Conservation (phyloP, 2,888 invertebrate species). For the Axea sp. region DNA sequence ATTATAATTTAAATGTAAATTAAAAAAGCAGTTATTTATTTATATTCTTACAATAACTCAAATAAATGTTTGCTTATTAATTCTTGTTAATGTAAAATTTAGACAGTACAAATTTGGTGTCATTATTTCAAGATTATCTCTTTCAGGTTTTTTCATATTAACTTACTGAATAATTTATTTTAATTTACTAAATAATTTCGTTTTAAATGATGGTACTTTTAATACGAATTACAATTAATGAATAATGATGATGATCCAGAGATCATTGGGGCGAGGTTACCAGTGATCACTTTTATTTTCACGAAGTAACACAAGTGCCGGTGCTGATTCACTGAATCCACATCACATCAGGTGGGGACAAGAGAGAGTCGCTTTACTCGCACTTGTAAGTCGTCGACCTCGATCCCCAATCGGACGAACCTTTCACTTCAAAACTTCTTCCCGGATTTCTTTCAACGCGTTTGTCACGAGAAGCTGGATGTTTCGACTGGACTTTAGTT, state of each 20-base stretch:
- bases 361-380: conserved; percentile 62
- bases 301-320: conserved; percentile 19
- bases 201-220: no score
- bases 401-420: conserved; percentile 74
- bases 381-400: conserved; percentile 70
- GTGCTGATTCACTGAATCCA: conserved; percentile 9
- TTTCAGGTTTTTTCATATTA: no score
- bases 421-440: conserved; percentile 78
- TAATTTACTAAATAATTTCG: no score
- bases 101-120: no score
- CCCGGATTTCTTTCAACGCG: conserved; percentile 69
- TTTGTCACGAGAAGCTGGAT: conserved; percentile 63
- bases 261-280: conserved; percentile 68
- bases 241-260: conserved; percentile 49
- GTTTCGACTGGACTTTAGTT: conserved; percentile 51
- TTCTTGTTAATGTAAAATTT: no score
- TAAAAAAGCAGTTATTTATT: no score
- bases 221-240: no score
- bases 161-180: no score
- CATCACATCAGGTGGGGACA: conserved; percentile 48
- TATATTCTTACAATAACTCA: no score
- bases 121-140: no score
- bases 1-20: no score
- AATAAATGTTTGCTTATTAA: no score
- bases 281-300: conserved; percentile 67